Percentiles rank a stretch among this genome's conserved stretches.
These are phyloP conservation scores for Macrosiphum euphorbiae DNA, from an alignment of 2,888 invertebrate species.

Conservation along the genomic window DNA sequence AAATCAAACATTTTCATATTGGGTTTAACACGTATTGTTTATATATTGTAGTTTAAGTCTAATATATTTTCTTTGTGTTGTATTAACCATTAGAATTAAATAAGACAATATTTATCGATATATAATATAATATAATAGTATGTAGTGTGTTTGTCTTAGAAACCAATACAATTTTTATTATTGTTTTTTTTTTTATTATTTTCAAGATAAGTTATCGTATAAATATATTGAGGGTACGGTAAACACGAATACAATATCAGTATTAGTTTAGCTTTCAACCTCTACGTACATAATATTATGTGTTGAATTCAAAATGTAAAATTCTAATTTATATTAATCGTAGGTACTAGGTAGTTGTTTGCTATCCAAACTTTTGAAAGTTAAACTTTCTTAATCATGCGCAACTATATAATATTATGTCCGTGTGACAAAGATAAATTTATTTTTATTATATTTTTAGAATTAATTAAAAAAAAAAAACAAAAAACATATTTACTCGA, in stretches of 20 bases:
- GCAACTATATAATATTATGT: neutral
- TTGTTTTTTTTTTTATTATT: neutral
- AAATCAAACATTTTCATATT: constrained; percentile 12
- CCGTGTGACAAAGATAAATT: neutral
- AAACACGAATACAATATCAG: neutral
- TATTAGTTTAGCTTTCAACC: neutral
- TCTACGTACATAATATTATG: neutral
- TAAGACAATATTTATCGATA: neutral
- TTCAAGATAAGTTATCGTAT: neutral
- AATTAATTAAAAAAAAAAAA: neutral
- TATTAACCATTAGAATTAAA: neutral
- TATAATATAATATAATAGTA: no score
- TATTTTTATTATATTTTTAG: neutral
- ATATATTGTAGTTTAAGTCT: neutral
- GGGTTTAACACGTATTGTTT: neutral
- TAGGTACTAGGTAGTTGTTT: neutral
- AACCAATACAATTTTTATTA: neutral
- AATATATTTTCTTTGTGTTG: neutral
- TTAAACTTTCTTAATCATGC: neutral
- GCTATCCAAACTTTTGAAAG: neutral
- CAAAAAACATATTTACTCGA: neutral
- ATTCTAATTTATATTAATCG: neutral
- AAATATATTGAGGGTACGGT: neutral
- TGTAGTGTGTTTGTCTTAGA: neutral
- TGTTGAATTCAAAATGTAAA: neutral